Base-by-base conservation (phyloP, 2,888 invertebrate species). In the Phytoseiulus persimilis region DNA sequence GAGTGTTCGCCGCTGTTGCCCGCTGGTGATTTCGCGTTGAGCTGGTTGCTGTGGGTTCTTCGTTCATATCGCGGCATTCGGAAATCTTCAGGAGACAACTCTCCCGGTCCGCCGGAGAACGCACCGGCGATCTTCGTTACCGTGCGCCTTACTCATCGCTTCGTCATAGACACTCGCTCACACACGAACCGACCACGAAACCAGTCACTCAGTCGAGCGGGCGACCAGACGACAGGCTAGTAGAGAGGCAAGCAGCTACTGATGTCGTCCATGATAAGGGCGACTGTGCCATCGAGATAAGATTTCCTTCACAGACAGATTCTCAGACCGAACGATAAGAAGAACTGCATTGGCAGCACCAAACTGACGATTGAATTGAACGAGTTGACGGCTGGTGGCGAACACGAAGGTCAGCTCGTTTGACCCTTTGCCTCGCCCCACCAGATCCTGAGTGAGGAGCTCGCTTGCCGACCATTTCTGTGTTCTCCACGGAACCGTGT, bases 281-380 rank as follows among this genome's bases (percentile, higher is more conserved):
- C 65, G 65, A 65, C 65, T 65, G 65, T 65, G 65, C 65, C 65
- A 65, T 65, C 65, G 65, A 65, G 65, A 65, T 65, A 65, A 65
- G 65, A 65, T 65, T 65, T 65, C 18, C 11, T 28, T 65, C 65
- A 11, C 65, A 18, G 18, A 65, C 65, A 65, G 65, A 65, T 65
- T 65, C 65, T 65, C 65, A 28, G 65, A 65, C 23, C 65, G 65
- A 65, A 28, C 18, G 65, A 65, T 65, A 65, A 65, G 28, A 14
- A 6, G 18, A 39, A 39, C 65, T 2, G 18, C 65, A 65, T 6
- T 23, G 18, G 65, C 65, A 18, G 65, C 65, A 65, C 65, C 18
- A 23, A 65, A 65, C 65, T 14, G 65, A 65, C 65, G 65, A 65
- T 65, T 18, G 28, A 65, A 65, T 65, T 23, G 65, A 28, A 65